phyloP scores from a whole-genome alignment of 1,140 invertebrate species.

The Glossosoma conforme region DNA sequence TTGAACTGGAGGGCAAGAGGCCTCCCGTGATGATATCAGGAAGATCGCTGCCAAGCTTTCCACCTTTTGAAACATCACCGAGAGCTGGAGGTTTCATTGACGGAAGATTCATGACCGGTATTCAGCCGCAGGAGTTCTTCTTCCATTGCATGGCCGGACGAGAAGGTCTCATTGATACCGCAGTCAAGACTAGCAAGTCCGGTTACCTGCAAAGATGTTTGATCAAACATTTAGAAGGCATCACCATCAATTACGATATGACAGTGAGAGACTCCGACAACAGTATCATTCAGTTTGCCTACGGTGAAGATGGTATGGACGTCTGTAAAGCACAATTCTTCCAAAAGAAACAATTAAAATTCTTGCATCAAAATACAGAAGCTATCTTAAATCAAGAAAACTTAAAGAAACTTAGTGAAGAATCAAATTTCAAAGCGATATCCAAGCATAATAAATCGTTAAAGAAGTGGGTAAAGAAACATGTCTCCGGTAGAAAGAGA shows the following conservation, averaged over 20 bases:
- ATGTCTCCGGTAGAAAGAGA: slow-evolving; percentile 41
- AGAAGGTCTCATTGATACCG: slow-evolving; percentile 86
- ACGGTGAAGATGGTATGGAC: slow-evolving; percentile 97
- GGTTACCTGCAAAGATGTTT: slow-evolving; percentile 98
- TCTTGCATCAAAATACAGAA: slow-evolving; percentile 74
- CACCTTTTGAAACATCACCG: slow-evolving; percentile 84
- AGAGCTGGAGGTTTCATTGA: slow-evolving; percentile 95
- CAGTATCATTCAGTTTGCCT: slow-evolving; percentile 92
- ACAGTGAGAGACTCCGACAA: slow-evolving; percentile 94
- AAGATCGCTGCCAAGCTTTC: slow-evolving; percentile 87
- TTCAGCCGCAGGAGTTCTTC: slow-evolving; percentile 96
- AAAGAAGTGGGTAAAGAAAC: slow-evolving; percentile 59
- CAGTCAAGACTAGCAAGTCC: slow-evolving; percentile 90
- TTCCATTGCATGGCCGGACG: slow-evolving; percentile 99
- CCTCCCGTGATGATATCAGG: slow-evolving; percentile 94
- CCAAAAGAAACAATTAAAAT: slow-evolving; percentile 70
- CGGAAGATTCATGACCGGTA: slow-evolving; percentile 94
- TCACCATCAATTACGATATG: slow-evolving; percentile 85
- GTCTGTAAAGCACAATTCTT: slow-evolving; percentile 84
- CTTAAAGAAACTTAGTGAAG: slow-evolving; percentile 54
- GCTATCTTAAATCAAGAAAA: slow-evolving; percentile 58
- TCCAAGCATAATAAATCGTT: slow-evolving; percentile 50
- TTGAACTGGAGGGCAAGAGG: slow-evolving; percentile 96
- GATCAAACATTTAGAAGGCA: slow-evolving; percentile 95
- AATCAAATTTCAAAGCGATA: slow-evolving; percentile 41